Conservation (phyloP, 2,113 vertebrate genomes). For the Microtus ochrogaster region DNA sequence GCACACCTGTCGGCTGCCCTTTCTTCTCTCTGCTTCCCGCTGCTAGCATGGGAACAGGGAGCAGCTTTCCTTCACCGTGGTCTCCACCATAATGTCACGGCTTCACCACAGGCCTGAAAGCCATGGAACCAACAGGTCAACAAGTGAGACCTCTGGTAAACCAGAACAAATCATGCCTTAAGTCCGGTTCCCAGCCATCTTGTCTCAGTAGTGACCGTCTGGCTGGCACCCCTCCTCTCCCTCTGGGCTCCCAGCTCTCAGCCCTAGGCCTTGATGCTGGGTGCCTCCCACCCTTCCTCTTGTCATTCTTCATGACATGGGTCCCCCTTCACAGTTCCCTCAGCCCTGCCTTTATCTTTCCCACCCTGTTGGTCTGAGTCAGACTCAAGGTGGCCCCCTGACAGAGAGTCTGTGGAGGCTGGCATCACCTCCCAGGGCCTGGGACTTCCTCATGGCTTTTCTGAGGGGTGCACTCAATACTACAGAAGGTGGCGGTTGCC, state of each 20-base stretch:
- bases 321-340: not conserved
- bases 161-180: not conserved
- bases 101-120: not conserved
- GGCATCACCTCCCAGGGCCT: not conserved
- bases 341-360: not conserved
- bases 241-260: not conserved
- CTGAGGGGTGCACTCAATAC: not conserved
- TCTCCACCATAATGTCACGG: rapidly evolving
- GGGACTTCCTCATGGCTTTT: not conserved
- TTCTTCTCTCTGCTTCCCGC: not conserved
- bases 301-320: rapidly evolving
- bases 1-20: not conserved
- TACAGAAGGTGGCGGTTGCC: not conserved
- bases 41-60: not conserved
- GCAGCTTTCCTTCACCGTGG: not conserved
- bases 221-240: not conserved
- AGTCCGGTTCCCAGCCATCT: not conserved
- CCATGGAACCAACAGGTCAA: not conserved
- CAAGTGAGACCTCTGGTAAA: not conserved
- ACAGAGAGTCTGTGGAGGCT: not conserved
- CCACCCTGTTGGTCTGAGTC: not conserved
- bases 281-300: not conserved
- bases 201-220: not conserved
- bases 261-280: not conserved
- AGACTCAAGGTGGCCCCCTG: not conserved